Base-by-base conservation (phyloP, 2,113 vertebrate genomes). In the Pelecanus crispus region DNA sequence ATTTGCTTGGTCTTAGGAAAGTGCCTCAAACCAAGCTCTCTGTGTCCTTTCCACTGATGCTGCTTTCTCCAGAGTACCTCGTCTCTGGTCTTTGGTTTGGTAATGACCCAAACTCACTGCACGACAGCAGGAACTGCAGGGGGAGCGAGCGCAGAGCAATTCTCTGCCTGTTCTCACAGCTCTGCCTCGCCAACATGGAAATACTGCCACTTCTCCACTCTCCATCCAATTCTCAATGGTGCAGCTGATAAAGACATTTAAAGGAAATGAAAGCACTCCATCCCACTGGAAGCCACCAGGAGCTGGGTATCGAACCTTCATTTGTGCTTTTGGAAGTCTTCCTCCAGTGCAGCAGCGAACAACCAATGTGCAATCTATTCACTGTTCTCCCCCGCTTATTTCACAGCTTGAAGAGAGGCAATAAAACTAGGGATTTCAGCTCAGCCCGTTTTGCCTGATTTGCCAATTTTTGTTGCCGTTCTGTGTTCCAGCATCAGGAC, bases 91-190 rank as follows among this genome's bases (percentile, higher is more conserved):
- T 88, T 78, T 55, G 49, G 44, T 72, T 82, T 92, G 61, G 56
- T 78, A 68, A 86, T 38, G 82, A 88, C 65, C 74, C 62, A 63
- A 81, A 40, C 32, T 89, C 59, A 32, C 40, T 72, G 40, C 47
- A 56, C 1, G 6, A 85, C 31, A 84, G 88, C 56, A 91, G 34
- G 24, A 85, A 40, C 21, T 0, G 0, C 0, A 0, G 3, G 44
- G 45, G 28, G 17, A 84, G 86, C 0, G 0, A 81, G 1, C 10
- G 16, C 66, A 81, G 61, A 84, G 50, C 1, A 0, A 83, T 67
- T 63, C 31, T 70, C 78, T 93, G 77, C 34, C 16, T 74, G 34
- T 56, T 88, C 72, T 40, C 8, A 0, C n/a, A 92, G 80, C 28
- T 93, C 80, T 81, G 80, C 73, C 75, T 91, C 3, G 0, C 47